A percentile compares a stretch with the other conserved stretches of the same genome.
Evolutionary conservation across 2,113 vertebrate species (phyloP).

Genomic region (Gadus chalcogrammus): DNA sequence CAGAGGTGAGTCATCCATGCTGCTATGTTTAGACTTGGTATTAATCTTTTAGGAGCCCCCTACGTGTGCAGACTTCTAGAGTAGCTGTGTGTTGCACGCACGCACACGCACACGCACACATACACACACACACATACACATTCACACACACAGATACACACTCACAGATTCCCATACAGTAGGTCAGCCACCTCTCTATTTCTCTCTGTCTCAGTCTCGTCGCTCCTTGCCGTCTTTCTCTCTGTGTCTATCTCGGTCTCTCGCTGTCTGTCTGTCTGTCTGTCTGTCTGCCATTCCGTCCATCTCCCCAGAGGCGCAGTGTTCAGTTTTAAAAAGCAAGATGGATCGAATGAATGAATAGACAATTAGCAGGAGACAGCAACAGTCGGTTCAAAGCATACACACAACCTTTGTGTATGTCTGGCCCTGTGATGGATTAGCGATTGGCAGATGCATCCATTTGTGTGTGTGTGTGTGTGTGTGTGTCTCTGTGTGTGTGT

Average conservation of each 20-base stretch:
- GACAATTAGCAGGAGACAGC: background rate
- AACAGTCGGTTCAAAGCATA: background rate
- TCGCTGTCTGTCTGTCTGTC: conserved; percentile 3
- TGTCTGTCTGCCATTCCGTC: background rate
- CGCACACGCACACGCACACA: background rate
- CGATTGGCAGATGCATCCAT: background rate
- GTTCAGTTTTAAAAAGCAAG: conserved; percentile 3
- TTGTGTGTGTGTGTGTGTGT: conserved; percentile 15
- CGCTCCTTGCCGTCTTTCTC: conserved; percentile 5
- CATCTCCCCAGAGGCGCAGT: too few species aligned
- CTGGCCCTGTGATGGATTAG: background rate
- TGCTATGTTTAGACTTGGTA: conserved; percentile 46
- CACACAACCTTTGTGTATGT: background rate
- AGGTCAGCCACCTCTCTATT: background rate
- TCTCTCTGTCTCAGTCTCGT: background rate
- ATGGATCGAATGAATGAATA: conserved; percentile 26
- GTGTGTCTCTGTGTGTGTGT: conserved; percentile 2
- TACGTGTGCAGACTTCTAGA: conserved; percentile 4
- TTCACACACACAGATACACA: too few species aligned
- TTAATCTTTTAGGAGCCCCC: conserved; percentile 35
- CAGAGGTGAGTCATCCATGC: conserved; percentile 49
- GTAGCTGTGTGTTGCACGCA: background rate
- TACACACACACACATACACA: too few species aligned
- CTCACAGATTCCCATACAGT: background rate
- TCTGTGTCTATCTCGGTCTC: background rate